Percentiles rank a stretch among this genome's conserved stretches.
Conservation (phyloP, 2,113 vertebrate genomes). For the Riparia riparia region DNA sequence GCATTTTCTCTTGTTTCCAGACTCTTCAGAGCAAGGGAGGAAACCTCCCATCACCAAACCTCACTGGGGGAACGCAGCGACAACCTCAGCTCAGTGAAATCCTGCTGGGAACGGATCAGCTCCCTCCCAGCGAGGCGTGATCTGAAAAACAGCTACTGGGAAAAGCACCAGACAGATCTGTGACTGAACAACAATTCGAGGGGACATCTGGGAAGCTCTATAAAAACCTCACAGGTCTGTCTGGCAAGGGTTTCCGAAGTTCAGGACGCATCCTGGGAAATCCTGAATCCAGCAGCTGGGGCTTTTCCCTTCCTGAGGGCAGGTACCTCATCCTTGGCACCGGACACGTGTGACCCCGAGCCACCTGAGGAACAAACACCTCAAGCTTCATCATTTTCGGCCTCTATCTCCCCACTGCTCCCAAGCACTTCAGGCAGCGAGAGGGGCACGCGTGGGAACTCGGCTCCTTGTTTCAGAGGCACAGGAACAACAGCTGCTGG, state of each 20-base stretch:
- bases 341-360: no score
- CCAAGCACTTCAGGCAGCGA: neutral
- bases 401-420: neutral
- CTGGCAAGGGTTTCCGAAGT: neutral
- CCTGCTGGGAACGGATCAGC: neutral
- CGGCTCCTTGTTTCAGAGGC: neutral
- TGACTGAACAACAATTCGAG: neutral
- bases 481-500: neutral
- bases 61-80: neutral
- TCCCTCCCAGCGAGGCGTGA: neutral
- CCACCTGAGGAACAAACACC: neutral
- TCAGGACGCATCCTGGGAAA: neutral
- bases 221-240: neutral
- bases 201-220: neutral
- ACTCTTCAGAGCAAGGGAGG: neutral
- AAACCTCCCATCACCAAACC: neutral
- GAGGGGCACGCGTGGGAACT: neutral
- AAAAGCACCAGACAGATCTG: neutral
- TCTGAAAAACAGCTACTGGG: neutral
- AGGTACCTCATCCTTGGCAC: neutral
- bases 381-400: neutral
- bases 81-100: neutral
- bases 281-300: neutral
- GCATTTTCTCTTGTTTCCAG: neutral
- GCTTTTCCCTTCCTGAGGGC: neutral